Base-by-base conservation (phyloP, 2,888 invertebrate genomes). In the Phyllotreta striolata region DNA sequence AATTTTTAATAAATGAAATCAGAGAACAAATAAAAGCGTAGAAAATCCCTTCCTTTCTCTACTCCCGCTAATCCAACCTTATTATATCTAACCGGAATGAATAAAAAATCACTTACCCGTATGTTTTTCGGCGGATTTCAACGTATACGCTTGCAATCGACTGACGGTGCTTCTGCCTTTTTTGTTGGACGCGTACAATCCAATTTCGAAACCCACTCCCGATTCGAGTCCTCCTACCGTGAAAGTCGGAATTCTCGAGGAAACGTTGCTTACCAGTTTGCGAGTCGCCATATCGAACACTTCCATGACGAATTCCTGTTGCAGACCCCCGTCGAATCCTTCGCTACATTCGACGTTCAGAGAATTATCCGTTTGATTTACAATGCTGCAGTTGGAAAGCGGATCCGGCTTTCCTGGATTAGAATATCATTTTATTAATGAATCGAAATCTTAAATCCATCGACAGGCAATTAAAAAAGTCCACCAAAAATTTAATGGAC, bases 291-390 rank as follows among this genome's bases (percentile, higher is more conserved):
- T 78, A 74, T 85, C 84, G 81, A 86, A 87, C 66, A 91, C 87
- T 81, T 91, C 90, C 83, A 91, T 87, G 70, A 89, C 85, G 80
- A 91, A 91, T 78, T 86, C 86, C 80, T 91, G 91, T 66, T 86
- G 85, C 64, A 91, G 83, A 46, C 91, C 91, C 10, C 91, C 91
- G 79, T 91, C 89, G 81, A 91, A 91, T 63, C 91, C 91, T 76
- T 90, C 89, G 24, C 85, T 80, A 80, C 91, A 92, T 79, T 90
- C 89, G 69, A 91, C 87, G 80, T 87, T 86, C 72, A 92, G 81
- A 37, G 90, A 87, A 70, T 89, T 88, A 62, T 88, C 86, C 37
- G 91, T 91, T 79, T 89, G 89, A 82, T 91, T 92, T 67, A 87
- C 83, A 70, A 91, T 85, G 59, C 89, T 87, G 81, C 91, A 92